Percentiles rank a stretch among this genome's conserved stretches.
Conservation (phyloP, 2,113 vertebrate species). For the Meriones unguiculatus region DNA sequence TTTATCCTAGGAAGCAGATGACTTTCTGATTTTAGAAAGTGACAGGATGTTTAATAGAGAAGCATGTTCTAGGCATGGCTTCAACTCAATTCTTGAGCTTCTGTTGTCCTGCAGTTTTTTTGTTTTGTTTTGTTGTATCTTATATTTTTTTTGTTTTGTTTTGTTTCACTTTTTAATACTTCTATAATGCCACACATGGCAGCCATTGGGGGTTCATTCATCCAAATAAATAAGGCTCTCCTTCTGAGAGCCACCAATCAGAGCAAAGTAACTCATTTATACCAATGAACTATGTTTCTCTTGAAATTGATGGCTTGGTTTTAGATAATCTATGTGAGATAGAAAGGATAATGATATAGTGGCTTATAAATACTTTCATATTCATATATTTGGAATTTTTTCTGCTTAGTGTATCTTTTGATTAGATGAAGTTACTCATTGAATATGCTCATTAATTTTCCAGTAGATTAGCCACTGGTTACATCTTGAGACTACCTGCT, state of each 20-base stretch:
- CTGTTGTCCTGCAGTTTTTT: background rate
- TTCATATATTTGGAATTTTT: background rate
- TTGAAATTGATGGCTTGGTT: background rate
- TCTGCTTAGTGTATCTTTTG: background rate
- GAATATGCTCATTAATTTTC: background rate
- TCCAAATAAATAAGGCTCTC: background rate
- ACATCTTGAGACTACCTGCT: background rate
- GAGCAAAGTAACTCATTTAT: background rate
- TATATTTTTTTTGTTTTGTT: too few relatives aligned
- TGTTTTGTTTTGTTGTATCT: background rate
- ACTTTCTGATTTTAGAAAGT: background rate
- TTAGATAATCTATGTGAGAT: constrained; percentile 19
- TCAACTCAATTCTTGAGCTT: background rate
- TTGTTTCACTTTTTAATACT: background rate
- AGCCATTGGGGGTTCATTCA: background rate
- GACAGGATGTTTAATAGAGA: background rate
- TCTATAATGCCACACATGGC: background rate
- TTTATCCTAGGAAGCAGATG: background rate
- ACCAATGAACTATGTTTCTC: background rate
- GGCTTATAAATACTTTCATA: background rate
- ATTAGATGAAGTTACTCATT: background rate
- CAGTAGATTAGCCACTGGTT: background rate
- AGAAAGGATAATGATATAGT: constrained; percentile 10
- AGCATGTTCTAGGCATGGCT: background rate
- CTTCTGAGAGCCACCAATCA: constrained; percentile 16